These are phyloP conservation scores for Allophyes oxyacanthae DNA, from an alignment of 2,888 invertebrate genomes.

Conservation along the genomic window DNA sequence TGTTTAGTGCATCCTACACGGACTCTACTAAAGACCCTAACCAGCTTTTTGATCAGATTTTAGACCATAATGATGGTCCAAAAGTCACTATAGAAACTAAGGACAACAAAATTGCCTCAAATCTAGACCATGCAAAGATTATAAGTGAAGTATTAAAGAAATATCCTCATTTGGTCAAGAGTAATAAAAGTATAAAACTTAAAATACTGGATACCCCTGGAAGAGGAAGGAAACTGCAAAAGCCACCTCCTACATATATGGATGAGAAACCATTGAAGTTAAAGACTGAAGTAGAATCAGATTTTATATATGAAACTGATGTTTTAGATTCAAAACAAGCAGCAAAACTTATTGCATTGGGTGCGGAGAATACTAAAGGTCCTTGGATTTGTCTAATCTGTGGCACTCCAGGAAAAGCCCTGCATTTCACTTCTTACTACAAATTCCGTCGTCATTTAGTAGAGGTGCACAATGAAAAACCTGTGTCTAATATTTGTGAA, in stretches of 20 bases:
- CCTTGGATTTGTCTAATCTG: conserved; percentile 96
- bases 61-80: conserved; percentile 70
- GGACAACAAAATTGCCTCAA: conserved; percentile 85
- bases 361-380: conserved; percentile 91
- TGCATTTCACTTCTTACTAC: conserved; percentile 94
- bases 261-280: conserved; percentile 59
- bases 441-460: conserved; percentile 95
- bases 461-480: conserved; percentile 93
- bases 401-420: conserved; percentile 91
- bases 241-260: conserved; percentile 41
- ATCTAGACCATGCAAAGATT: conserved; percentile 94
- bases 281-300: conserved; percentile 55
- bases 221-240: conserved; percentile 57
- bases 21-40: conserved; percentile 68
- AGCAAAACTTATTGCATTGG: conserved; percentile 89
- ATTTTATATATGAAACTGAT: conserved; percentile 83
- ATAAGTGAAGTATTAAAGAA: conserved; percentile 96
- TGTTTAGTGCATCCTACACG: conserved; percentile 61
- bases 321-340: conserved; percentile 90
- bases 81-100: conserved; percentile 91
- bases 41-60: conserved; percentile 83
- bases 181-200: conserved; percentile 95
- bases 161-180: conserved; percentile 96
- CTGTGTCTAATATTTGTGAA: conserved; percentile 94
- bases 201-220: conserved; percentile 93